These are phyloP conservation scores for Pinctada fucata DNA, from an alignment of 2,888 invertebrate genomes.

Conservation along the genomic window DNA sequence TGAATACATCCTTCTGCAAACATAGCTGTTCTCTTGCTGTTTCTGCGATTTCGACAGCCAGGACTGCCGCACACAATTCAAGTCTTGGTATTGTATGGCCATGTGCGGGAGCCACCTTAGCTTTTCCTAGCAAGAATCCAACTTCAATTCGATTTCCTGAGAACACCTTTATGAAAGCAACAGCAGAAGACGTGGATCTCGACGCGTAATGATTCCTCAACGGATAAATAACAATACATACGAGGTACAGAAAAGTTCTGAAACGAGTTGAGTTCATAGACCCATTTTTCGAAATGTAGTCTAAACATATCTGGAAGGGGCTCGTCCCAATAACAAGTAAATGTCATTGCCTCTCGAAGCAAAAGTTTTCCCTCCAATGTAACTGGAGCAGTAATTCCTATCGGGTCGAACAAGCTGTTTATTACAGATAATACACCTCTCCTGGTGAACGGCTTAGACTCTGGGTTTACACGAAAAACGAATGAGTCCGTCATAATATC, in stretches of 20 bases:
- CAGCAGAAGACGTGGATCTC: constrained; percentile 44
- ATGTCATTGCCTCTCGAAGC: constrained; percentile 8
- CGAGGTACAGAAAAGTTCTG: constrained; percentile 17
- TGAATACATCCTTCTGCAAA: constrained; percentile 14
- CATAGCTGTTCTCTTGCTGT: constrained; percentile 30
- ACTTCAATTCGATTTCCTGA: constrained; percentile 24
- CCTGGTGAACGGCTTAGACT: too few relatives aligned
- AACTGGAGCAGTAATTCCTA: too few relatives aligned
- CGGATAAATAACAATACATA: constrained; percentile 1
- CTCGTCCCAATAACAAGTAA: constrained; percentile 30
- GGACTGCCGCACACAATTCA: constrained; percentile 49
- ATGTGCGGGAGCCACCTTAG: constrained; percentile 49
- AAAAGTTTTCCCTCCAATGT: too few relatives aligned
- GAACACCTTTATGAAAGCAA: constrained; percentile 42
- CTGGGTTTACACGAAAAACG: too few relatives aligned
- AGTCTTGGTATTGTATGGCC: constrained; percentile 52
- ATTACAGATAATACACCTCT: too few relatives aligned
- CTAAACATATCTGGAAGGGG: constrained; percentile 9
- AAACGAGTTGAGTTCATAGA: neutral
- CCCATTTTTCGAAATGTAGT: constrained; percentile 24
- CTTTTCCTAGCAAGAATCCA: constrained; percentile 53
- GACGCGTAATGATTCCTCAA: neutral
- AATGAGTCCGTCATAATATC: too few relatives aligned
- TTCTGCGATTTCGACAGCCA: constrained; percentile 43
- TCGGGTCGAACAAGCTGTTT: too few relatives aligned